A percentile compares a stretch with the other conserved stretches of the same genome.
These are phyloP conservation scores for Neoarius graeffei DNA, from an alignment of 2,113 vertebrate species.

Conservation along the genomic window DNA sequence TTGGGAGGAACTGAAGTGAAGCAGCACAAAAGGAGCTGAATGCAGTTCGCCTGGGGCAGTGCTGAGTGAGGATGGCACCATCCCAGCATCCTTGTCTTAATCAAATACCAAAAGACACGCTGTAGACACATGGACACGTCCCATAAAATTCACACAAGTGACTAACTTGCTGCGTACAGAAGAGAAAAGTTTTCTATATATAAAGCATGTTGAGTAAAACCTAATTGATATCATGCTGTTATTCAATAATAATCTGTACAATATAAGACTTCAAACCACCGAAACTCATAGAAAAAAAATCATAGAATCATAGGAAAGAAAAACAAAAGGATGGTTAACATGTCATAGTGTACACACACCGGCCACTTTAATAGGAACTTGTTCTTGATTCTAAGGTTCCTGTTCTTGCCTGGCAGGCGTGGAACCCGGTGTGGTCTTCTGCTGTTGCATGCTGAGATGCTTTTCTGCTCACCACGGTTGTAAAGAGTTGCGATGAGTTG, in stretches of 20 bases:
- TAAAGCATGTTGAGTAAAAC: background rate
- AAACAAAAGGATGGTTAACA: background rate
- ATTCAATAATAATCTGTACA: background rate
- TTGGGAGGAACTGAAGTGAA: conserved; percentile 69
- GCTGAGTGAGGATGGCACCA: conserved; percentile 65
- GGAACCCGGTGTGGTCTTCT: too few relatives aligned
- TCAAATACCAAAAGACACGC: conserved; percentile 64
- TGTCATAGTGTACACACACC: background rate
- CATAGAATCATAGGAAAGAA: background rate
- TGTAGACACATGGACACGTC: conserved; percentile 58
- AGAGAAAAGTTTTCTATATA: conserved; percentile 33
- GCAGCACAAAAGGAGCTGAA: conserved; percentile 71
- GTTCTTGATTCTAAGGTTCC: too few relatives aligned
- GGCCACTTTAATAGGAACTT: too few relatives aligned
- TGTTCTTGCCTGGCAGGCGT: too few relatives aligned
- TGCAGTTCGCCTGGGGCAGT: conserved; percentile 66
- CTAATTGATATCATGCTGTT: background rate
- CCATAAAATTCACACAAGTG: conserved; percentile 48
- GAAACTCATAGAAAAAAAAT: background rate
- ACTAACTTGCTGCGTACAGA: conserved; percentile 19
- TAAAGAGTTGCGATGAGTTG: too few relatives aligned
- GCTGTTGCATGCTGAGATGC: too few relatives aligned
- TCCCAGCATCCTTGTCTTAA: conserved; percentile 59
- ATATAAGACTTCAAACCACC: background rate
- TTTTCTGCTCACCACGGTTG: too few relatives aligned